A percentile compares a stretch with the other conserved stretches of the same genome.
These are phyloP conservation scores for Drosophila kanekoi DNA, from an alignment of 2,888 invertebrate genomes.

Conservation along the genomic window DNA sequence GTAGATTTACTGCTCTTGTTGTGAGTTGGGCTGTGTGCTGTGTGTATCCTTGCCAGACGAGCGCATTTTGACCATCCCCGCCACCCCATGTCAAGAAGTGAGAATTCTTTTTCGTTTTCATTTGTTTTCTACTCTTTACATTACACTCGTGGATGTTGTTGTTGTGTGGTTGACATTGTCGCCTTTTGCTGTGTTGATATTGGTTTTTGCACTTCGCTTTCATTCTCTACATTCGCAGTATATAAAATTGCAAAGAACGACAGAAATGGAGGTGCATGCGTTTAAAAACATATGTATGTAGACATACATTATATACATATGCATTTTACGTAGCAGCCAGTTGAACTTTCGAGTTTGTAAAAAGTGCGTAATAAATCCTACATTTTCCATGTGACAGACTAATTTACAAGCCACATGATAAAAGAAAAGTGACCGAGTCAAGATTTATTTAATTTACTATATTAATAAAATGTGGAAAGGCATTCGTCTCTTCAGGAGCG, in stretches of 20 bases:
- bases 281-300: conserved; percentile 8
- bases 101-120: conserved; percentile 43
- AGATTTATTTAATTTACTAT: too few species aligned
- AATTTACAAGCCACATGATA: not conserved
- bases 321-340: conserved; percentile 3
- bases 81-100: conserved; percentile 28
- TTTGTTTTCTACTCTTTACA: conserved; percentile 23
- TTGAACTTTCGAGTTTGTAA: conserved; percentile 26
- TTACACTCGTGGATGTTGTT: conserved; percentile 19
- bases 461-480: too few species aligned
- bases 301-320: not conserved
- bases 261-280: conserved; percentile 27
- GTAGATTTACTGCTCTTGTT: conserved; percentile 12
- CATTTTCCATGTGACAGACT: not conserved
- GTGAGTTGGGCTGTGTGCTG: conserved; percentile 25
- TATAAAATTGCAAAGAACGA: conserved; percentile 23
- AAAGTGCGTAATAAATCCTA: conserved; percentile 3
- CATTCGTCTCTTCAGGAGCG: too few species aligned
- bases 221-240: conserved; percentile 33
- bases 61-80: conserved; percentile 26
- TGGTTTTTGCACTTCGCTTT: conserved; percentile 49
- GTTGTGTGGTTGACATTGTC: conserved; percentile 27
- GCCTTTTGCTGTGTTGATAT: conserved; percentile 30
- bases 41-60: conserved; percentile 50
- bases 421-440: too few species aligned